Evolutionary conservation across 2,797 vertebrate species (phyloP).

Genomic region (Melanotaenia trifasciata): DNA sequence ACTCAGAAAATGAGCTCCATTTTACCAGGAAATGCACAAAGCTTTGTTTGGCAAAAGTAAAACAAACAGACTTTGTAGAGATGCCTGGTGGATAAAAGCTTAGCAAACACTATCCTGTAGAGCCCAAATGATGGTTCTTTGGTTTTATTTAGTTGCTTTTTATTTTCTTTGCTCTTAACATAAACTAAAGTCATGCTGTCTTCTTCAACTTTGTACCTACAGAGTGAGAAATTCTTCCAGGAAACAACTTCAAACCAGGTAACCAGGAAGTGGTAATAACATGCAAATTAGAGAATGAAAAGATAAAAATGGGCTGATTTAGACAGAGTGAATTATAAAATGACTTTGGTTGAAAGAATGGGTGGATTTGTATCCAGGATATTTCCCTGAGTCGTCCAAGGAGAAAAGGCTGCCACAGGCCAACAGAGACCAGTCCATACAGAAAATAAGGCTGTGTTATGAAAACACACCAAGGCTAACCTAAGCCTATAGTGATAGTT

Average conservation of each 20-base stretch:
- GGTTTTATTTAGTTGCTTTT: background rate
- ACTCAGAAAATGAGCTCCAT: background rate
- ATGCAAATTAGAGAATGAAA: background rate
- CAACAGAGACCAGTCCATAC: conserved; percentile 1
- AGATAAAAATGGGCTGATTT: background rate
- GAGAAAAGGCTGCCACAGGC: conserved; percentile 30
- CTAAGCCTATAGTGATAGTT: conserved; percentile 72
- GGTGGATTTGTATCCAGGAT: conserved; percentile 58
- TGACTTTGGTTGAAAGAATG: background rate
- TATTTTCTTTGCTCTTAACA: background rate
- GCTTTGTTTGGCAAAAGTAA: background rate
- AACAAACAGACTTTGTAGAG: background rate
- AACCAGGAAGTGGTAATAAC: background rate
- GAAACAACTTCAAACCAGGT: background rate
- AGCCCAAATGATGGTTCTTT: background rate
- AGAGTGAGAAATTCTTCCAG: background rate
- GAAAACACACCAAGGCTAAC: conserved; percentile 75
- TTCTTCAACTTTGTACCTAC: background rate
- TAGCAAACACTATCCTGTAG: background rate
- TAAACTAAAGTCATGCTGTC: background rate
- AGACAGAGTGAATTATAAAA: background rate
- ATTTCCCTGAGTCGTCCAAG: conserved; percentile 44
- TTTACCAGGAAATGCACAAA: background rate
- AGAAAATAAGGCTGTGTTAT: conserved; percentile 66
- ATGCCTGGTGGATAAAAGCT: background rate